phyloP scores from a whole-genome alignment of 2,113 vertebrate species.

The Desmodus rotundus region DNA sequence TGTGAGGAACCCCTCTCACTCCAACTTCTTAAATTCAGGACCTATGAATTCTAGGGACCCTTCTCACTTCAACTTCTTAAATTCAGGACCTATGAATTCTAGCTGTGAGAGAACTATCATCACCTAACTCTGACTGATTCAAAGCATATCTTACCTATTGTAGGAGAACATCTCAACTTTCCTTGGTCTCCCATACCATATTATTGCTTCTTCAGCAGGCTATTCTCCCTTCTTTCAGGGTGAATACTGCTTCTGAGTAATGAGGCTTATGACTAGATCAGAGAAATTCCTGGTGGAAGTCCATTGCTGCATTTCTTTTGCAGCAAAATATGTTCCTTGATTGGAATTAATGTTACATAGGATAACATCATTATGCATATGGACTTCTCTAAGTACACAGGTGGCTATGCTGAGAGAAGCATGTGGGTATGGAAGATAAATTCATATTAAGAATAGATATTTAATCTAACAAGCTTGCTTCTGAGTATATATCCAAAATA shows the following conservation, averaged over 20 bases:
- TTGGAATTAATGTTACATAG: background rate
- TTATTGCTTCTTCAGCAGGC: background rate
- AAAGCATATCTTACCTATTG: background rate
- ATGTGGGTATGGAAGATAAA: background rate
- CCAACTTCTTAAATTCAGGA: background rate
- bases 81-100: background rate
- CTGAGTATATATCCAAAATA: background rate
- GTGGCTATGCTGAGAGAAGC: background rate
- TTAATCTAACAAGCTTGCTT: background rate
- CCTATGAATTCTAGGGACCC: background rate
- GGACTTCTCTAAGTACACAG: background rate
- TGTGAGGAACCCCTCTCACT: background rate
- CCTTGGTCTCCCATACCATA: background rate
- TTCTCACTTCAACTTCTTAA: background rate
- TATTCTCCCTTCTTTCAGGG: background rate
- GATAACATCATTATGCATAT: background rate
- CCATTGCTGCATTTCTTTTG: background rate
- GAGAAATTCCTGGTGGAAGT: background rate
- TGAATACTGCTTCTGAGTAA: background rate
- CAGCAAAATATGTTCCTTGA: background rate
- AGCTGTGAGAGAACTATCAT: background rate
- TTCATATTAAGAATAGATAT: background rate
- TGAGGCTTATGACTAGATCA: background rate
- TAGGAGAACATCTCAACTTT: background rate
- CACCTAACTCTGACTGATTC: background rate